These are phyloP conservation scores for Cossypha niveicapilla DNA, from an alignment of 2,797 vertebrate genomes.

Conservation along the genomic window DNA sequence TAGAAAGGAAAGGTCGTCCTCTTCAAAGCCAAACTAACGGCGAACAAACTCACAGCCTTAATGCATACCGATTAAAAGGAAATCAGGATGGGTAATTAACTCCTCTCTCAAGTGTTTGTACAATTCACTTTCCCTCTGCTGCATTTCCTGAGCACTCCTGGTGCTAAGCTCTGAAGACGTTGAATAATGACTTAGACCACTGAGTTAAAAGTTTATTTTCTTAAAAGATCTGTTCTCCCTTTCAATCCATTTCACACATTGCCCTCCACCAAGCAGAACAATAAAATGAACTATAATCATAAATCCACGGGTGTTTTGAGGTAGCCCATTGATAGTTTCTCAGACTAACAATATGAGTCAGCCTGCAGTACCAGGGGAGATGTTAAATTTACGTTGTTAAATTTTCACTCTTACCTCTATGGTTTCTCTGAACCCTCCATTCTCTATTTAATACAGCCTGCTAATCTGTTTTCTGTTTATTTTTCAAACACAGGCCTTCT, in stretches of 20 bases:
- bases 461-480: constrained; percentile 20
- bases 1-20: not conserved
- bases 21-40: not conserved
- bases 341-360: constrained; percentile 1
- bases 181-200: constrained; percentile 45
- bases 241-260: constrained; percentile 34
- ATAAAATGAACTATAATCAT: constrained; percentile 41
- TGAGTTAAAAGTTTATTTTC: constrained; percentile 59
- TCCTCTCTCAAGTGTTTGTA: constrained; percentile 52
- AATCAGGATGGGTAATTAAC: constrained; percentile 60
- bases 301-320: constrained; percentile 18
- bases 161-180: constrained; percentile 22
- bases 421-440: not conserved
- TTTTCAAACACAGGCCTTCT: not conserved
- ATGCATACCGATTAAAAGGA: constrained; percentile 52
- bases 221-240: constrained; percentile 30
- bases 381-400: constrained; percentile 19
- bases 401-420: constrained; percentile 11
- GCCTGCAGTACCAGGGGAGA: not conserved
- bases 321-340: constrained; percentile 40
- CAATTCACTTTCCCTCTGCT: constrained; percentile 46
- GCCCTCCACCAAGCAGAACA: constrained; percentile 22
- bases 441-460: not conserved
- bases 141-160: constrained; percentile 32
- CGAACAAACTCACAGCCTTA: not conserved